These are phyloP conservation scores for Bubo scandiacus DNA, from an alignment of 2,113 vertebrate genomes.

Conservation along the genomic window DNA sequence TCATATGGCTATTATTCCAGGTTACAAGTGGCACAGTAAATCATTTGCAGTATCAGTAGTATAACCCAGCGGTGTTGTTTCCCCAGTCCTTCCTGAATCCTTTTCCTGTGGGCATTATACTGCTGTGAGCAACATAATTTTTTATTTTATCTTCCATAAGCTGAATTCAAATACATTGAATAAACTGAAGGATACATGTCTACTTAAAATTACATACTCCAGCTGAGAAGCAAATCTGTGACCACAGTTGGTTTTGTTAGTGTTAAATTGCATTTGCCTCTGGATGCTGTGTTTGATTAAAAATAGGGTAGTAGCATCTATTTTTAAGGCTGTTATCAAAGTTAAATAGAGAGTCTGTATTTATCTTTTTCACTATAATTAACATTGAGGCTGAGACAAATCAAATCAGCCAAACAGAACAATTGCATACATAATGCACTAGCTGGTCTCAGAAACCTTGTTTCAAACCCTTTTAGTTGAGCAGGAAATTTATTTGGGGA, in stretches of 20 bases:
- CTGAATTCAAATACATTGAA: neutral
- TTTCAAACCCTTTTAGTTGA: neutral
- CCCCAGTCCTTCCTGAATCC: neutral
- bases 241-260: neutral
- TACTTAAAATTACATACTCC: neutral
- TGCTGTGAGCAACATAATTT: neutral
- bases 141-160: neutral
- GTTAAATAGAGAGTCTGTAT: neutral
- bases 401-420: slow-evolving; percentile 13
- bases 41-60: neutral
- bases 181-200: neutral
- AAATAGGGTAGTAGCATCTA: neutral
- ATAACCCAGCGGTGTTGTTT: neutral
- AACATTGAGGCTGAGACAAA: neutral
- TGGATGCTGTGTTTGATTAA: neutral
- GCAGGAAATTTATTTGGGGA: neutral
- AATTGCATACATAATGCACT: neutral
- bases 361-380: slow-evolving; percentile 26
- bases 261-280: neutral
- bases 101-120: neutral
- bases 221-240: neutral
- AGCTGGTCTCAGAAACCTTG: neutral
- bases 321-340: neutral
- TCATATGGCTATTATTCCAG: neutral
- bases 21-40: neutral